Base-by-base conservation (phyloP, 2,113 vertebrate species). In the Gambusia holbrooki region DNA sequence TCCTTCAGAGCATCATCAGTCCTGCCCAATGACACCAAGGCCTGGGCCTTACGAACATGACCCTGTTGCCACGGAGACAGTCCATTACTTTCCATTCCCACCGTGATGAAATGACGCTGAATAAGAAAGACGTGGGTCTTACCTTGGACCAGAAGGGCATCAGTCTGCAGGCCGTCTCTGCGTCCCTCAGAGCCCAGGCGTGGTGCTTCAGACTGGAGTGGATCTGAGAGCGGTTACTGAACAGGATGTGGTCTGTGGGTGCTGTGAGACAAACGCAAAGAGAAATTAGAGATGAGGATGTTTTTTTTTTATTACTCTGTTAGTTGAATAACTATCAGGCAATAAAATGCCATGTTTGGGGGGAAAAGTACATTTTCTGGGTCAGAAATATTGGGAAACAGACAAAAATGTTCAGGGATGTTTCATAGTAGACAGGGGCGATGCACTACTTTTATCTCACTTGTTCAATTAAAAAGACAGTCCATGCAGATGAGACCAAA, bases 181-280 rank as follows among this genome's bases (percentile, higher is more conserved):
- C 97, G 74, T 97, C 97, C 0, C 84, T 91, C 84, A 98, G 79
- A 0, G 96, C 96, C 30, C 94, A 91, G 66, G 96, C 95, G 78
- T 93, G 95, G 66, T 90, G 94, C 80, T 94, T 96, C 89, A 98
- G 92, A 74, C 94, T 95, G n/a, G 95, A 96, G 84, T 97, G 95
- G 89, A 98, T 97, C 92, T 96, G 96, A 69, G 97, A 96, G 74
- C 97, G 96, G 83, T 97, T 97, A 84, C 96, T 96, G 79, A 96
- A 97, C 64, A 98, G 89, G 81, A 97, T 94, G 86, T 96, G 96
- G 92, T 98, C 96, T 79, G 91, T 93, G 66, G 97, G 96, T 84
- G 95, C 97, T 98, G 92, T 9, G 76, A 69, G 25, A 14, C 77
- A 17, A 84, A 71, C 33, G 64, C 8, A 12, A 78, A 27, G 12